Base-by-base conservation (phyloP, 2,797 vertebrate species). In the Rallus crepitans region DNA sequence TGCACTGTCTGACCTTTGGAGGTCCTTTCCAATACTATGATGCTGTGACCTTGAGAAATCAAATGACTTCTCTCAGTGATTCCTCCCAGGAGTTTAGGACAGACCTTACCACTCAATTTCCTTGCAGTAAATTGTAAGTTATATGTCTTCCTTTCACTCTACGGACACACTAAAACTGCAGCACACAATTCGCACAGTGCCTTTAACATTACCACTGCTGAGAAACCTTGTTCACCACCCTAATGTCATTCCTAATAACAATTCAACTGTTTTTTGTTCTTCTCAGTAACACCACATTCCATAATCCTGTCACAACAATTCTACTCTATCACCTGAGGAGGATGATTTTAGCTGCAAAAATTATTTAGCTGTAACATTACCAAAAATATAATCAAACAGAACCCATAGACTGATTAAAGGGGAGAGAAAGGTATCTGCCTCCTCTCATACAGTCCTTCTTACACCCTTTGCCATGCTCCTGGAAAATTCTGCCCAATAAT, bases 71-170 rank as follows among this genome's bases (percentile, higher is more conserved):
- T 80, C 19, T 69, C 65, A 45, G n/a, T 53, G 31, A 79, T 76
- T 90, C 77, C 52, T 83, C 42, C 13, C 11, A 1, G 23, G 95
- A 93, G 28, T 40, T 90, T 52, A 77, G 65, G 66, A 86, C 63
- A 91, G 59, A 70, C 17, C 40, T 79, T 63, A 76, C 6, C 6
- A n/a, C 31, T 72, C 63, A 52, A 69, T 96, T 91, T 95, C n/a
- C 72, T 90, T 61, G 57, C 82, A 90, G 69, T 50, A 82, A 87
- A 95, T 84, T 94, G 37, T 70, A 94, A 87, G 70, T 70, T 88
- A 33, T 94, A 94, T 9, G 40, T 91, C 85, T 96, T 94, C 82
- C 56, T 94, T 94, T 87, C 60, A 19, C n/a, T 89, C 70, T 64
- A 40, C 30, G 6, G 78, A 37, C 69, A 70, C 24, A 73, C 47